Base-by-base conservation (phyloP, 92 coral and sea anemone genomes). In the Diadumene lineata region DNA sequence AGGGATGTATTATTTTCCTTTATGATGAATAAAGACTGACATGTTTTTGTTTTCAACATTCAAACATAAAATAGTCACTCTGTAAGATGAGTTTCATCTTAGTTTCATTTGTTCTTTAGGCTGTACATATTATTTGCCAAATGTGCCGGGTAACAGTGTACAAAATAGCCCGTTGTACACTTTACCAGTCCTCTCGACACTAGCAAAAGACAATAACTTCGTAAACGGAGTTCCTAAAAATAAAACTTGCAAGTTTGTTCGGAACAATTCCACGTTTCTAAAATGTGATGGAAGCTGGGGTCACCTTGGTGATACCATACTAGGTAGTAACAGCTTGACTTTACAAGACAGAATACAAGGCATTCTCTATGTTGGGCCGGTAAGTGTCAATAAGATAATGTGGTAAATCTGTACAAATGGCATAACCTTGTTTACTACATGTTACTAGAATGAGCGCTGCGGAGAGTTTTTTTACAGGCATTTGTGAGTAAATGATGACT, bases 201-300 rank as follows among this genome's bases (percentile, higher is more conserved):
- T n/a, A n/a, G 23, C 31, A 19, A 13, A 22, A 0, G 79, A 74
- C 22, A 63, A 60, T 43, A 60, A 63, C 19, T 74, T 7, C 44
- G 70, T 74, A 0, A 1, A 28, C 2, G 64, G 31, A n/a, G 21
- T 74, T 17, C 79, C 69, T 19, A 0, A 0, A 57, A 44, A 44
- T 43, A 56, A 34, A 33, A 73, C n/a, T 48, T 74, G 79, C 24
- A 74, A 4, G 15, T 28, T 61, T 31, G 22, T 60, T 26, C 28
- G 29, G 29, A 64, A 24, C n/a, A 61, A 61, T 25, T 43, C 79
- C 10, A 60, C 79, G 28, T 74, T 38, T 44, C 44, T 74, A 11
- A 15, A 74, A 22, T 74, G 79, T 46, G 79, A 74, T 74, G 79
- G 79, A 7, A 61, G 69, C 26, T 74, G 79, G 79, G 46, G 70